Evolutionary conservation across 2,888 invertebrate genomes (phyloP), one percentile per base, ranked within the genome.

Genomic region (Escarpia spicata): DNA sequence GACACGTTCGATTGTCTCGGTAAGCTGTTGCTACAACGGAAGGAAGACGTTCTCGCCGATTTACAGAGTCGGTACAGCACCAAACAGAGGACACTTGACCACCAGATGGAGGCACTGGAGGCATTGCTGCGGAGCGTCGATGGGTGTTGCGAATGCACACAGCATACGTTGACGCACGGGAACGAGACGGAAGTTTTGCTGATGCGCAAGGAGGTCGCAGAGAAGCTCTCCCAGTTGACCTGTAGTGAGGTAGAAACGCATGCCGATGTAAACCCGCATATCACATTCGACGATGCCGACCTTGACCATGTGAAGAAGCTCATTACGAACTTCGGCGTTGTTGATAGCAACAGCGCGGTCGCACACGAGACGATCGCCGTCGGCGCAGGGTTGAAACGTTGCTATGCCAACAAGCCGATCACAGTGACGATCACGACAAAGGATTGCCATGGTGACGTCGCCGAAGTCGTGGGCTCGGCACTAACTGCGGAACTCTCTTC

Each of bases 141-240:
- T 93, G 96, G 96, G 92, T 96, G 97, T 93, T 97, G 97, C 94
- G 96, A 96, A 91, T 96, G 97, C 93, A 97, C 97, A 6, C 96
- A 97, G 93, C 96, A 97, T 91, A 96, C 97, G 0, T 94, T 97
- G n/a, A 95, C 96, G 90, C 96, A 96, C 93, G 97, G 97, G 89
- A 96, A 96, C 93, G 97, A 97, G 93, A 97, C 96, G 43, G 97
- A 97, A 94, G 96, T 97, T 90, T 95, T 97, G 37, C 95, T 97
- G 92, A 96, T 97, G 89, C 96, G 96, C 94, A 97, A 97, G 93
- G 97, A 97, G 95, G 96, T 97, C 95, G 95, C 96, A 3, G 96
- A 96, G 92, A 96, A 96, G 92, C 95, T 97, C 90, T 95, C 96
- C 92, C 96, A 96, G 93, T 95, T 96, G 75, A 91, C 91, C n/a